Conservation (phyloP, 2,113 vertebrate species). For the Ictalurus furcatus region DNA sequence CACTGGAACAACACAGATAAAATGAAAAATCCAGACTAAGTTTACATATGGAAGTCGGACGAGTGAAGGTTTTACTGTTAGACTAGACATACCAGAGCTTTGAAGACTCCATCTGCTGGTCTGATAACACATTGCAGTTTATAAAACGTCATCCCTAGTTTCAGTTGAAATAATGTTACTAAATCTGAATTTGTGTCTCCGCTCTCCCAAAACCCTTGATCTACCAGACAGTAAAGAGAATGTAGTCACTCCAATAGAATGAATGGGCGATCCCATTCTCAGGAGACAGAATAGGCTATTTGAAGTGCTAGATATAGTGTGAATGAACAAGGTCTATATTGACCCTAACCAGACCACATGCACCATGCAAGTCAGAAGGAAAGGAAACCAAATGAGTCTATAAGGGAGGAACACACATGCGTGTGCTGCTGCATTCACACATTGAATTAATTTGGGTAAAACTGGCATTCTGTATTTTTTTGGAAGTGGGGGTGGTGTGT, state of each 20-base stretch:
- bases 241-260: not conserved
- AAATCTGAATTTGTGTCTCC: slow-evolving; percentile 15
- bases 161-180: not conserved
- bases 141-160: slow-evolving; percentile 2
- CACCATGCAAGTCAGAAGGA: slow-evolving; percentile 13
- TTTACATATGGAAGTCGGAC: slow-evolving; percentile 7
- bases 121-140: slow-evolving; percentile 29
- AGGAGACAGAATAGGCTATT: not conserved
- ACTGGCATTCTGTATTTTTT: not conserved
- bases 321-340: slow-evolving; percentile 18
- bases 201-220: not conserved
- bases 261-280: slow-evolving; percentile 12
- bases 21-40: not conserved
- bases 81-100: slow-evolving; percentile 42
- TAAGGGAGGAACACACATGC: not conserved
- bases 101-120: slow-evolving; percentile 69
- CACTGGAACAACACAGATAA: not conserved
- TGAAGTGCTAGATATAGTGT: slow-evolving; percentile 18
- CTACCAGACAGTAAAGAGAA: slow-evolving; percentile 8
- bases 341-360: slow-evolving; percentile 13
- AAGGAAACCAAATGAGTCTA: slow-evolving; percentile 19
- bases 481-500: not conserved
- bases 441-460: not conserved
- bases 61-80: slow-evolving; percentile 1
- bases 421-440: not conserved